A percentile compares a stretch with the other conserved stretches of the same genome.
These are phyloP conservation scores for Scaeva pyrastri DNA, from an alignment of 2,888 invertebrate species.

Conservation along the genomic window DNA sequence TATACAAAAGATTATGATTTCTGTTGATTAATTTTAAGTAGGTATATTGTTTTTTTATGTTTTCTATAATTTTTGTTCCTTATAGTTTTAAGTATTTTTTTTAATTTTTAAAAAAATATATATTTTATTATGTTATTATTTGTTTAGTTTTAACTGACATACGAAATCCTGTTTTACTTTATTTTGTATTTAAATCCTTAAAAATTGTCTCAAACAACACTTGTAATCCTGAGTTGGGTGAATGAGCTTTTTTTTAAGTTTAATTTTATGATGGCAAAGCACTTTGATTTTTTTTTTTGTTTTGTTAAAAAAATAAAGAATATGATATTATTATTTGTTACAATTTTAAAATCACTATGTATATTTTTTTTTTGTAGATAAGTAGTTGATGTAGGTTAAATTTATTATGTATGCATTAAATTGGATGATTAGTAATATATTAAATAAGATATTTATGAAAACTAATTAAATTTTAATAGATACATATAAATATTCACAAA, in stretches of 20 bases:
- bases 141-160: slow-evolving; percentile 17
- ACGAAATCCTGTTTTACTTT: slow-evolving; percentile 40
- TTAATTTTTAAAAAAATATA: slow-evolving; percentile 22
- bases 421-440: not conserved
- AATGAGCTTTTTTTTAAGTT: slow-evolving; percentile 38
- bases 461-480: not conserved
- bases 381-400: not conserved
- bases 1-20: slow-evolving; percentile 52
- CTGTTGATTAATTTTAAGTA: slow-evolving; percentile 25
- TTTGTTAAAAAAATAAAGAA: not conserved
- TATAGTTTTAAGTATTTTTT: not conserved
- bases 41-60: not conserved
- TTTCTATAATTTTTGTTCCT: too few species aligned
- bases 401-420: not conserved
- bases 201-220: slow-evolving; percentile 64
- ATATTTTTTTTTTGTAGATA: not conserved
- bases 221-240: slow-evolving; percentile 75
- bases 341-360: not conserved
- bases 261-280: slow-evolving; percentile 46
- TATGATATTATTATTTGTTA: slow-evolving; percentile 10
- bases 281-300: slow-evolving; percentile 41
- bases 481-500: slow-evolving; percentile 2
- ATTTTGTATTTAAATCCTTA: slow-evolving; percentile 30
- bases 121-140: slow-evolving; percentile 8
- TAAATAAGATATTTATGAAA: not conserved